Evolutionary conservation across 2,113 vertebrate genomes (phyloP), one percentile per base, ranked within the genome.

Genomic region (Ceyx melanurus): DNA sequence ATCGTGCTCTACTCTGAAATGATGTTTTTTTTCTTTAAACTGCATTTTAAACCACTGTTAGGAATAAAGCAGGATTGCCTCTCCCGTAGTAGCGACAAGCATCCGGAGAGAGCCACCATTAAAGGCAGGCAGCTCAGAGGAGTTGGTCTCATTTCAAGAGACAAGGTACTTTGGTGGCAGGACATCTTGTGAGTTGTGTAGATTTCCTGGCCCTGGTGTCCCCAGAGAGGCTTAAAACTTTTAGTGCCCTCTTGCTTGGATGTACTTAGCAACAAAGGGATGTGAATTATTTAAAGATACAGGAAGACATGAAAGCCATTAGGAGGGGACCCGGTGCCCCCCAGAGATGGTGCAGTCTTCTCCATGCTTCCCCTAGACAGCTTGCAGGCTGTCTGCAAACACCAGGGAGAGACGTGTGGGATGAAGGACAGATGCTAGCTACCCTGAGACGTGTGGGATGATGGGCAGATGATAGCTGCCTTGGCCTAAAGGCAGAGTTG

Each of bases 261-360:
- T 53, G 48, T 86, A 85, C 92, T 95, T 92, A 96, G 60, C 65
- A 74, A 88, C 72, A 90, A 92, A 94, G 89, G 48, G 60, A 14
- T 77, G 90, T 97, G 76, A 91, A 94, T 96, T 97, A 94, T 96
- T 96, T 70, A 97, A 82, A 66, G 86, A 13, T 31, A 57, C n/a
- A 25, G 54, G 89, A 93, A 86, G 88, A 61, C 53, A 37, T 56
- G 82, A 90, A 90, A 94, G 90, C 94, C 74, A 94, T 95, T 96
- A 82, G 60, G 75, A 81, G n/a, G 58, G 87, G 91, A 76, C 87
- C 40, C 12, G 51, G 45, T 51, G 88, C 85, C 85, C 90, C 70
- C 46, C 0, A 6, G 93, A 93, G 95, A 45, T 33, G 10, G 4
- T 62, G 37, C 40, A 79, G 68, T 6, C 65, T 95, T 90, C 74